These are phyloP conservation scores for Silvanus unidentatus DNA, from an alignment of 2,888 invertebrate species.

Conservation along the genomic window DNA sequence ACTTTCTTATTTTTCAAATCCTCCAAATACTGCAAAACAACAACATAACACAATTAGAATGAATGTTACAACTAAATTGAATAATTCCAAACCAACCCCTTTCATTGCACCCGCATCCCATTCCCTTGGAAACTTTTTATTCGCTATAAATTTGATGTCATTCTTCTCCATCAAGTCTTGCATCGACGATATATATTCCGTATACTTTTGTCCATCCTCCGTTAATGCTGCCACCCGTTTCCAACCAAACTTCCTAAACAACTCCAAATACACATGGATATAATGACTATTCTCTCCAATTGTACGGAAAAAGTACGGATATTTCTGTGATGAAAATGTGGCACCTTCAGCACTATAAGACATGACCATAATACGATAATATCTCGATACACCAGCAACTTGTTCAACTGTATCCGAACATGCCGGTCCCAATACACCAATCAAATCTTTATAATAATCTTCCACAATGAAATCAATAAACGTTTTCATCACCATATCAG, in stretches of 20 bases:
- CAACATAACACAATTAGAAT: too few relatives aligned
- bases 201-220: conserved; percentile 73
- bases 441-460: conserved; percentile 52
- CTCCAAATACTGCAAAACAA: conserved; percentile 60
- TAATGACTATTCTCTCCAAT: conserved; percentile 72
- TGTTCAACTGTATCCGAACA: conserved; percentile 79
- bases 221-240: conserved; percentile 67
- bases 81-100: conserved; percentile 46
- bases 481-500: conserved; percentile 67
- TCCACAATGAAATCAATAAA: conserved; percentile 65
- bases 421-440: conserved; percentile 72
- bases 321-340: conserved; percentile 59
- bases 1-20: conserved; percentile 61
- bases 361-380: conserved; percentile 65
- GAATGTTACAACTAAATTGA: too few relatives aligned
- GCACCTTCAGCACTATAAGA: conserved; percentile 76
- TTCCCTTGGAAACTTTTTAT: conserved; percentile 62
- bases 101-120: conserved; percentile 52
- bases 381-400: conserved; percentile 68
- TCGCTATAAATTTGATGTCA: conserved; percentile 60
- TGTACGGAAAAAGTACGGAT: conserved; percentile 75
- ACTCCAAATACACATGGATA: conserved; percentile 58
- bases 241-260: conserved; percentile 61
- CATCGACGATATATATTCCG: conserved; percentile 68
- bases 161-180: conserved; percentile 59